phyloP scores from a whole-genome alignment of 2,113 vertebrate genomes.

The Trichomycterus rosablanca region DNA sequence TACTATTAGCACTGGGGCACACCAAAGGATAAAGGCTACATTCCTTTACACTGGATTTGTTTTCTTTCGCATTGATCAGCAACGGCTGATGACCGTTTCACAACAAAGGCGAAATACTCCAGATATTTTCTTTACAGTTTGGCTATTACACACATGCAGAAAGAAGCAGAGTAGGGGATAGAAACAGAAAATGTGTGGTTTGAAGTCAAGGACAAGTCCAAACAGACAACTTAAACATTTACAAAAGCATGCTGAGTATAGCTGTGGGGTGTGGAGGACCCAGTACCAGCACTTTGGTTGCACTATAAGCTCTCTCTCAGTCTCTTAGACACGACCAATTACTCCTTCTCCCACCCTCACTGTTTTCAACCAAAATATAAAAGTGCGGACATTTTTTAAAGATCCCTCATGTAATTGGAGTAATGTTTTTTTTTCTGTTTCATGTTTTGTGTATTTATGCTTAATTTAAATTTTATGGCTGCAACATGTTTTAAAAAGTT shows the following conservation, averaged over 20 bases:
- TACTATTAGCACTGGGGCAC: constrained; percentile 43
- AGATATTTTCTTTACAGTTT: constrained; percentile 64
- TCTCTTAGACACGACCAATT: too few species aligned
- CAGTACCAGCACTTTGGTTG: too few species aligned
- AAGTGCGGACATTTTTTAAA: too few species aligned
- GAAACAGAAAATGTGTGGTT: constrained; percentile 40
- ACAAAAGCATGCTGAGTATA: constrained; percentile 10
- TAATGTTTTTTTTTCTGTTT: too few species aligned
- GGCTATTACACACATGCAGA: constrained; percentile 52
- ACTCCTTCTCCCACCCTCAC: too few species aligned
- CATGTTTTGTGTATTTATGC: too few species aligned
- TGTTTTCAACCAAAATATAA: too few species aligned
- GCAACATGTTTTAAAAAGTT: too few species aligned
- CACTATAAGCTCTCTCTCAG: too few species aligned
- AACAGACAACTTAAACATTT: constrained; percentile 32
- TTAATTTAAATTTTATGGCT: too few species aligned
- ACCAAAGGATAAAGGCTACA: constrained; percentile 48
- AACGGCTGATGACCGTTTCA: constrained; percentile 60
- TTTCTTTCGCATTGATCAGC: constrained; percentile 69
- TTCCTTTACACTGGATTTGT: constrained; percentile 63
- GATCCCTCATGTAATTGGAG: too few species aligned
- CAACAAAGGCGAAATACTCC: constrained; percentile 57
- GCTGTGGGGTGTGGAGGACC: background rate
- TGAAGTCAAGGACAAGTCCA: constrained; percentile 21
- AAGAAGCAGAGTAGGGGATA: constrained; percentile 45